These are phyloP conservation scores for Alouatta palliata DNA, from an alignment of 2,113 vertebrate species.

Conservation along the genomic window DNA sequence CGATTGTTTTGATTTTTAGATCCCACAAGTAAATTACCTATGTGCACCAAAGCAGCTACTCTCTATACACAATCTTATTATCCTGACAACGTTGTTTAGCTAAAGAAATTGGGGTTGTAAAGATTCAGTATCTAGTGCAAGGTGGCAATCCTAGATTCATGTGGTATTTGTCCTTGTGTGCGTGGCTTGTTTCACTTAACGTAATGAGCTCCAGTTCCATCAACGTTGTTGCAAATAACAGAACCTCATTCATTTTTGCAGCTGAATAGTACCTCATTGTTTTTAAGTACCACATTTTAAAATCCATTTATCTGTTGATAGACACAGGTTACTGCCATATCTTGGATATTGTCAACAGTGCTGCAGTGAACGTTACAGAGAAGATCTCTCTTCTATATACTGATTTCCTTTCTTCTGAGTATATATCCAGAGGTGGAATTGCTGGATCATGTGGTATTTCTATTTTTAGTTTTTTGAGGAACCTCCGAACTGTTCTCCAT, in stretches of 20 bases:
- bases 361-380: background rate
- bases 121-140: background rate
- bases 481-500: background rate
- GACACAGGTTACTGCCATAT: background rate
- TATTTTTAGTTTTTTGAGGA: background rate
- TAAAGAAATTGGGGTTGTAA: too few relatives aligned
- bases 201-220: background rate
- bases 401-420: background rate
- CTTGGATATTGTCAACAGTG: background rate
- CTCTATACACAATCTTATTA: background rate
- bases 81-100: background rate
- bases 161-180: background rate
- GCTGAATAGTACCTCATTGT: background rate
- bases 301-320: background rate
- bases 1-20: too few relatives aligned
- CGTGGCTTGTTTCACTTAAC: background rate
- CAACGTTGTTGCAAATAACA: background rate
- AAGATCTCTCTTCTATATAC: background rate
- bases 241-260: too few relatives aligned
- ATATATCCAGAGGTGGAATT: background rate
- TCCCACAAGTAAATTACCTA: background rate
- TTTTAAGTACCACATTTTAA: background rate
- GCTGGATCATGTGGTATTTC: background rate
- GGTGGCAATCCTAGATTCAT: background rate
- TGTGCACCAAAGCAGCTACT: background rate